A percentile compares a stretch with the other conserved stretches of the same genome.
Conservation (phyloP, 1,140 invertebrate species). For the Mamestra configurata region DNA sequence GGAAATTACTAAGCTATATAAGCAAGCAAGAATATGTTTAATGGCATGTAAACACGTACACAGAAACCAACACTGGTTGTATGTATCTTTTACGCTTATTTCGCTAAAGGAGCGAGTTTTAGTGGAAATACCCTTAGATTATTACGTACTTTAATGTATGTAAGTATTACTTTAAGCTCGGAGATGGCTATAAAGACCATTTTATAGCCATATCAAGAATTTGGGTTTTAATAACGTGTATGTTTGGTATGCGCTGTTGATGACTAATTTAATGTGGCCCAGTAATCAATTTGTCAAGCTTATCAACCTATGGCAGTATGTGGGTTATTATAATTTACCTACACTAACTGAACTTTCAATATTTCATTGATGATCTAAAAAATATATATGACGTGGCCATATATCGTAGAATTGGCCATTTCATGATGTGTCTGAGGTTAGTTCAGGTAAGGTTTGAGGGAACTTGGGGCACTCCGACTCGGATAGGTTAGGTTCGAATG, state of each 20-base stretch:
- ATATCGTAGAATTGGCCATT: too few species aligned
- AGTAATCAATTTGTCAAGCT: background rate
- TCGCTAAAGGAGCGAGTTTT: background rate
- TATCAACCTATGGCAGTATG: too few species aligned
- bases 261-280: background rate
- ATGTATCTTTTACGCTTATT: constrained; percentile 1
- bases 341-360: too few species aligned
- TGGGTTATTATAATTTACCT: too few species aligned
- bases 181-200: background rate
- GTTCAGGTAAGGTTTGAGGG: too few species aligned
- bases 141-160: constrained; percentile 10
- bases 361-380: too few species aligned
- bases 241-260: background rate
- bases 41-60: constrained; percentile 33
- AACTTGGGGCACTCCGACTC: too few species aligned
- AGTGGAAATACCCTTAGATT: background rate
- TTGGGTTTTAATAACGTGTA: background rate
- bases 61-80: constrained; percentile 7
- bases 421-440: too few species aligned
- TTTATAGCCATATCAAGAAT: too few species aligned
- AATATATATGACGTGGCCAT: too few species aligned
- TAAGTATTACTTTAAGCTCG: constrained; percentile 18
- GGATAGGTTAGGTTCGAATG: too few species aligned
- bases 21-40: constrained; percentile 24
- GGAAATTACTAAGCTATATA: constrained; percentile 36